A percentile compares a stretch with the other conserved stretches of the same genome.
These are phyloP conservation scores for Andrena bicolor DNA, from an alignment of 2,888 invertebrate species.

Conservation along the genomic window DNA sequence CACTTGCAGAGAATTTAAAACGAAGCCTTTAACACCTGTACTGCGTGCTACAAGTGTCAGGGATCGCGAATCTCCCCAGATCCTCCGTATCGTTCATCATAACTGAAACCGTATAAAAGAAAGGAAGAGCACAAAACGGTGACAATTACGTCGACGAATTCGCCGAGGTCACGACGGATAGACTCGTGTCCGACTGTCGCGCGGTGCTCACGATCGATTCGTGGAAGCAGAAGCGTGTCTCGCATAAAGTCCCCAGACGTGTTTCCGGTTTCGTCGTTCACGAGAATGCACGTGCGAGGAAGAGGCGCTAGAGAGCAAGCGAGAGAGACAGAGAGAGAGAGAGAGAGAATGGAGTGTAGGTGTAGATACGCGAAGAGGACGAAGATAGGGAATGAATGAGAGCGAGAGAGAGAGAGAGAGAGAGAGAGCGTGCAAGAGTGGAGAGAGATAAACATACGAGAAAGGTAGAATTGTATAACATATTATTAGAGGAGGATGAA, in stretches of 20 bases:
- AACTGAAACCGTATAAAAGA: neutral
- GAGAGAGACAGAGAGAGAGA: conserved; percentile 18
- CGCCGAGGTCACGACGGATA: conserved; percentile 22
- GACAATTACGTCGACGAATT: conserved; percentile 38
- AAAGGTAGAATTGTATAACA: conserved; percentile 26
- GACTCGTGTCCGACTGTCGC: conserved; percentile 34
- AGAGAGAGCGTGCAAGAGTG: conserved; percentile 8
- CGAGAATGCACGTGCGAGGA: conserved; percentile 42
- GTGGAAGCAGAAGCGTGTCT: conserved; percentile 59
- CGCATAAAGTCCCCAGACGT: conserved; percentile 62
- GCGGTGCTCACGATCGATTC: conserved; percentile 58
- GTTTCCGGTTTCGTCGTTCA: conserved; percentile 64
- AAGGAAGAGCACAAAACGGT: neutral
- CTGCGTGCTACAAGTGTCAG: neutral
- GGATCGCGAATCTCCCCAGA: conserved; percentile 7
- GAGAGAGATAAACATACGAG: neutral
- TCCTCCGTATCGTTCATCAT: neutral
- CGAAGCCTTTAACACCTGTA: neutral
- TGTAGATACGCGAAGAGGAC: conserved; percentile 54
- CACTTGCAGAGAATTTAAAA: neutral
- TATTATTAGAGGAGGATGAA: conserved; percentile 19
- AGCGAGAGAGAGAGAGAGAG: conserved; percentile 13
- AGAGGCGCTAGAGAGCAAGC: conserved; percentile 23
- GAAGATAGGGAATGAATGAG: conserved; percentile 44
- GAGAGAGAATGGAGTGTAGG: conserved; percentile 29